A percentile compares a stretch with the other conserved stretches of the same genome.
Evolutionary conservation across 2,888 invertebrate species (phyloP).

Genomic region (Lobophora halterata): DNA sequence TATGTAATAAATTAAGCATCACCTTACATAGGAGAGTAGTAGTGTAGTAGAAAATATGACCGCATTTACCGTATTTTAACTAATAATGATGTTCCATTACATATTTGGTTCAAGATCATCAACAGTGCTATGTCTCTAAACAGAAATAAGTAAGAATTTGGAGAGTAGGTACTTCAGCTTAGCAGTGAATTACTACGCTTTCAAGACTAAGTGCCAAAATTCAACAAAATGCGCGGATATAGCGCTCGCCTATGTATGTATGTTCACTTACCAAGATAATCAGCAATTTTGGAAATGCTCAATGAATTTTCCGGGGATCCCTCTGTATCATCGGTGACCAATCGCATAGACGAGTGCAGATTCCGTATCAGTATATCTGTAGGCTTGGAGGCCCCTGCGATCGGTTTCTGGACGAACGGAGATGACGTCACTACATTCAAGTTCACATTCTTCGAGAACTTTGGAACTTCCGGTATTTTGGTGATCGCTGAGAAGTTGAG

Average conservation of each 20-base stretch:
- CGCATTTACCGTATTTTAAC: too few species aligned
- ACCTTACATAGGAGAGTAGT: too few species aligned
- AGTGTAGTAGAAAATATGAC: too few species aligned
- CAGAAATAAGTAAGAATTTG: too few species aligned
- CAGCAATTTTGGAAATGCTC: constrained; percentile 68
- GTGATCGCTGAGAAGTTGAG: constrained; percentile 1
- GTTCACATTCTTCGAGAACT: constrained; percentile 27
- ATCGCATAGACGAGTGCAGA: constrained; percentile 46
- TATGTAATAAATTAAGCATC: too few species aligned
- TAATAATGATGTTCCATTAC: too few species aligned
- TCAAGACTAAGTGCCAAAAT: too few species aligned
- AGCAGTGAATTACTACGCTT: too few species aligned
- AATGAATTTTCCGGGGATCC: constrained; percentile 53
- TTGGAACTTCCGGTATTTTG: constrained; percentile 10
- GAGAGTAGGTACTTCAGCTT: too few species aligned
- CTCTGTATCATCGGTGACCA: constrained; percentile 49
- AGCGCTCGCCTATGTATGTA: neutral
- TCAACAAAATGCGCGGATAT: too few species aligned
- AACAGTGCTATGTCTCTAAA: too few species aligned
- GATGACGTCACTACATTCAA: constrained; percentile 28
- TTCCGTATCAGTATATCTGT: constrained; percentile 54
- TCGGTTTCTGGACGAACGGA: constrained; percentile 13
- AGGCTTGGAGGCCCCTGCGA: constrained; percentile 33
- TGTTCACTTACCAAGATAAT: constrained; percentile 57
- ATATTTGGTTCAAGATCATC: too few species aligned